These are phyloP conservation scores for Junonia oenone DNA, from an alignment of 2,888 invertebrate species.

Conservation along the genomic window DNA sequence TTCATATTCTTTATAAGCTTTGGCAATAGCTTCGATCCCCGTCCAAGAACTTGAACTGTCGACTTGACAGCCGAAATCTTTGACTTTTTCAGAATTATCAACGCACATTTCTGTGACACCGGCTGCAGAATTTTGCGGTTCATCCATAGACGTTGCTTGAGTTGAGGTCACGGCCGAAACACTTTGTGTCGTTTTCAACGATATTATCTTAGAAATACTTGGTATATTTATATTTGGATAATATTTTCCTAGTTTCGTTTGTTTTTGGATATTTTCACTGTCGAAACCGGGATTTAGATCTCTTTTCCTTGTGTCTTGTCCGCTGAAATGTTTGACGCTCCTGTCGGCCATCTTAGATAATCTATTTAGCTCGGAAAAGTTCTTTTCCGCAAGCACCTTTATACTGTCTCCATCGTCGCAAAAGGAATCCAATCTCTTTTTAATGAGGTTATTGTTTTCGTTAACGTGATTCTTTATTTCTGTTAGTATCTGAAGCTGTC, in stretches of 20 bases:
- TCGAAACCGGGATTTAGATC: constrained; percentile 66
- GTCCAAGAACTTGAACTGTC: constrained; percentile 59
- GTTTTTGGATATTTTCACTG: constrained; percentile 59
- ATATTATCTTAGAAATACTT: constrained; percentile 60
- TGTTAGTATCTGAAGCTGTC: constrained; percentile 60
- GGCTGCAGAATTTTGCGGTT: constrained; percentile 56
- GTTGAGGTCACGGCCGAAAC: constrained; percentile 37
- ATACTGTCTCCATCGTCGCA: constrained; percentile 52
- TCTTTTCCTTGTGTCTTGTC: constrained; percentile 53
- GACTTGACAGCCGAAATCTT: constrained; percentile 49
- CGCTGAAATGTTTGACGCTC: constrained; percentile 64
- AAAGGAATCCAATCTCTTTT: constrained; percentile 53
- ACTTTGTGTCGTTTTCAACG: constrained; percentile 51
- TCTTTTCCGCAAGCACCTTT: constrained; percentile 62
- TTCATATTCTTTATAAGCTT: constrained; percentile 73
- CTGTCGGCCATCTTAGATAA: constrained; percentile 70
- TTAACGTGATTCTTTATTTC: constrained; percentile 67
- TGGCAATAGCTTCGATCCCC: constrained; percentile 68
- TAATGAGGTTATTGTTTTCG: constrained; percentile 69
- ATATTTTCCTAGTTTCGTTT: constrained; percentile 35
- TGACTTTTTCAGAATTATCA: constrained; percentile 30
- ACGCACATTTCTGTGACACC: constrained; percentile 43
- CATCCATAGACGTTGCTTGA: constrained; percentile 68
- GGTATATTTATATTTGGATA: constrained; percentile 63
- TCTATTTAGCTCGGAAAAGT: constrained; percentile 64